Conservation (phyloP, 1,140 invertebrate genomes). For the Contarinia nasturtii region DNA sequence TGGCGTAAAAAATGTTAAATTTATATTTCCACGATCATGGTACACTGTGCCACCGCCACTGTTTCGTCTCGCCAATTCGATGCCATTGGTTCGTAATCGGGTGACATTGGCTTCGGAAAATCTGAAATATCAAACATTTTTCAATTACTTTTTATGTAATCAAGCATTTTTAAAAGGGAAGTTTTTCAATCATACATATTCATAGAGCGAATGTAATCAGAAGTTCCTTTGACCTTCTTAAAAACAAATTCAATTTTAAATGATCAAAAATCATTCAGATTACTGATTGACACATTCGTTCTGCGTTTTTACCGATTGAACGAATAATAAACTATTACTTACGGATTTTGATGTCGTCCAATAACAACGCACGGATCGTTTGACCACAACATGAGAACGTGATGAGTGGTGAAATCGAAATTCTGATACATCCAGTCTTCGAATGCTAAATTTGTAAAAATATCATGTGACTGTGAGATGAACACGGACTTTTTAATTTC, state of each 20-base stretch:
- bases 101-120: conserved; percentile 77
- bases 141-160: neutral
- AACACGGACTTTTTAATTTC: conserved; percentile 64
- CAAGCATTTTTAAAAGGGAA: neutral
- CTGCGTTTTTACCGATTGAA: neutral
- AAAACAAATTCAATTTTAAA: no score
- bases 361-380: conserved; percentile 89
- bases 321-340: no score
- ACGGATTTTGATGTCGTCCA: conserved; percentile 88
- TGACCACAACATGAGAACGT: conserved; percentile 73
- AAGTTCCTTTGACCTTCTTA: no score
- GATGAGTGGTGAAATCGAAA: conserved; percentile 58
- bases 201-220: no score
- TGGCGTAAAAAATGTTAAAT: conserved; percentile 75
- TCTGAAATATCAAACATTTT: no score
- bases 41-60: conserved; percentile 97
- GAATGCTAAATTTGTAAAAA: conserved; percentile 78
- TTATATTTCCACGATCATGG: conserved; percentile 86
- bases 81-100: conserved; percentile 34
- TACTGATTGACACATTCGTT: no score
- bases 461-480: conserved; percentile 75
- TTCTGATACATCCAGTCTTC: conserved; percentile 90
- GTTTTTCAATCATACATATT: neutral
- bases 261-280: no score
- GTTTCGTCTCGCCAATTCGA: conserved; percentile 64